Base-by-base conservation (phyloP, 1,140 invertebrate species). In the Lanistes nyassanus region DNA sequence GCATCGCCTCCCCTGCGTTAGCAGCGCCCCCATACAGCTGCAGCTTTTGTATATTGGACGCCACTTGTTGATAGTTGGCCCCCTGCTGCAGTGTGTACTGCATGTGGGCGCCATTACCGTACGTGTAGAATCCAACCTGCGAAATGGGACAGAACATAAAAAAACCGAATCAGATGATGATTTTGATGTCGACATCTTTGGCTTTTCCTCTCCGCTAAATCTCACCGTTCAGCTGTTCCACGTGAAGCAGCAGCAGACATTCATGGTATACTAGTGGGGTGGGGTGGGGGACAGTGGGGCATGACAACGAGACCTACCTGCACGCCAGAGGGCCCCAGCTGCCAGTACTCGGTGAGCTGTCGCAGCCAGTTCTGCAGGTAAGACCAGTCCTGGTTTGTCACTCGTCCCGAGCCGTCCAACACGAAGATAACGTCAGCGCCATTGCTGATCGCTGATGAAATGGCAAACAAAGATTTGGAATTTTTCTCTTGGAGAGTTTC, bases 1-100 rank as follows among this genome's bases (percentile, higher is more conserved):
- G 80, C 16, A 87, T 55, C 21, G 84, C 84, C 29, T 74, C 68
- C 5, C 76, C 77, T 9, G 82, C 84, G 67, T 80, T 77, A 31
- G 86, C 81, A 36, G 73, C 68, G 34, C 81, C 84, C 4, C 79
- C 76, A 6, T 56, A 67, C 67, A 82, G 81, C 31, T 62, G 71
- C 51, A 85, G 77, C 62, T 71, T 74, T 23, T 60, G 56, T 53
- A 87, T 79, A 3, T 80, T 80, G 29, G 78, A 76, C 42, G 74
- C 23, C 13, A 82, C 68, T 26, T 79, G 70, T 26, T 62, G 65
- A 60, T 77, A 77, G 53, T 76, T 78, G 34, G 23, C 47, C 64
- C 79, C 76, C 31, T 80, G 74, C 47, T 83, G 80, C 53, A 86
- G 77, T 74, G 80, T 64, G 75, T 85, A 85, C 67, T 86, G 75